Evolutionary conservation across 2,888 invertebrate genomes (phyloP).

Genomic region (Aleiodes leptofemur): DNA sequence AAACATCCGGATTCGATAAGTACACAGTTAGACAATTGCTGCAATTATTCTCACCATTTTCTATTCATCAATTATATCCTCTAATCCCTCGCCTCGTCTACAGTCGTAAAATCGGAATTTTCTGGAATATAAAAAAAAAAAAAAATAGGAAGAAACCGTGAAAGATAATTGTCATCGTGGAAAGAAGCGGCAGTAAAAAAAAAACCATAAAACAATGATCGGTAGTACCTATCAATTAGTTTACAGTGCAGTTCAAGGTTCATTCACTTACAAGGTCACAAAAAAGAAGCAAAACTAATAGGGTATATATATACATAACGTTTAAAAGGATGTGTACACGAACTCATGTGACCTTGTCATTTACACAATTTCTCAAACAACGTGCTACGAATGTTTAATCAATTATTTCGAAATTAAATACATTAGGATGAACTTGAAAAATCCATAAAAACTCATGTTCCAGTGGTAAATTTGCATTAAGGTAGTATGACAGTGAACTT

Average conservation of each 20-base stretch:
- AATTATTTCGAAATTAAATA: slow-evolving; percentile 13
- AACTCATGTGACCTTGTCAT: slow-evolving; percentile 43
- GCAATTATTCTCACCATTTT: background rate
- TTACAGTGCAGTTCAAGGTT: slow-evolving; percentile 27
- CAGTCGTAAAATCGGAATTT: slow-evolving; percentile 4
- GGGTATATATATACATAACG: background rate
- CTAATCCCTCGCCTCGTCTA: background rate
- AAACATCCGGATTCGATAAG: background rate
- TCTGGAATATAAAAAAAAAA: background rate
- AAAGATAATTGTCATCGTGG: slow-evolving; percentile 1
- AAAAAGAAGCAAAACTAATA: slow-evolving; percentile 17
- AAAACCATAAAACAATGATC: slow-evolving; percentile 3
- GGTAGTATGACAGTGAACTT: background rate
- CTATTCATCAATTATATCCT: slow-evolving; percentile 8
- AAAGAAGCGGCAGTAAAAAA: background rate
- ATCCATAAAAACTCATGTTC: background rate
- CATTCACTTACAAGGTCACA: slow-evolving; percentile 5
- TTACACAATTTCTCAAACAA: slow-evolving; percentile 45
- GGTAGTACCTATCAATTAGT: slow-evolving; percentile 25
- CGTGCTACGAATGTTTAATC: slow-evolving; percentile 37
- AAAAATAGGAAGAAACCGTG: slow-evolving; percentile 3
- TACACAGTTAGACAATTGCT: background rate
- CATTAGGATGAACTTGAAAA: slow-evolving; percentile 28
- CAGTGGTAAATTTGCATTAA: background rate
- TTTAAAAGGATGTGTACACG: slow-evolving; percentile 33